Base-by-base conservation (phyloP, 2,113 vertebrate genomes). In the Amphiprion ocellaris region DNA sequence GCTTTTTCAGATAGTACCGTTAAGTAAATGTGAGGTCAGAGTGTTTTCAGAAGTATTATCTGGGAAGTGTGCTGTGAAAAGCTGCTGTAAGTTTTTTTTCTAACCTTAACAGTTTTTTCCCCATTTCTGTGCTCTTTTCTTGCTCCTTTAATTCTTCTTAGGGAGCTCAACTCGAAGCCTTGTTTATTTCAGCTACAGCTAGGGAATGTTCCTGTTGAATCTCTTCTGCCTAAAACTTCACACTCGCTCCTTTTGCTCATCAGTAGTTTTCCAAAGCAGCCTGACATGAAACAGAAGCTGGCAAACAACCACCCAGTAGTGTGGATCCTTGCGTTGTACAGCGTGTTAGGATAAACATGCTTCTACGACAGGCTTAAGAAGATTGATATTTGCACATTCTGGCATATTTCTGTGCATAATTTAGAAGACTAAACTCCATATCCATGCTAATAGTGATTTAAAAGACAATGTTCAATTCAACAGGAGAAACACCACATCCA, bases 201-300 rank as follows among this genome's bases (percentile, higher is more conserved):
- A 54, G 44, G 19, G 66, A 77, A 70, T 5, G 44, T 44, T 66
- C 37, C 59, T 4, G 50, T 19, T 79, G 24, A 56, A 68, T 39
- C 69, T 69, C 52, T 37, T 4, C 56, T 17, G 59, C 74, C 30
- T 56, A 15, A 65, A 76, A 56, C 58, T 58, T 47, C n/a, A 64
- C 74, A 67, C 63, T 41, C 21, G 62, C 70, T 78, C 54, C 23
- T 4, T 60, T 21, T 16, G 46, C 64, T 53, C 6, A 0, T 63
- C 52, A 10, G 54, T 10, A 60, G 17, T 55, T 82, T 77, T 64
- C 77, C 47, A 56, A 58, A 53, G 24, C 53, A 69, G 23, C 81
- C 54, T 49, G 50, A 81, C 66, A 64, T 44, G 19, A 87, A 74
- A 64, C 73, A 86, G 66, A 55, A 77, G 28, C 69, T 64, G 47